Base-by-base conservation (phyloP, 2,113 vertebrate genomes). In the Antigone vipio region DNA sequence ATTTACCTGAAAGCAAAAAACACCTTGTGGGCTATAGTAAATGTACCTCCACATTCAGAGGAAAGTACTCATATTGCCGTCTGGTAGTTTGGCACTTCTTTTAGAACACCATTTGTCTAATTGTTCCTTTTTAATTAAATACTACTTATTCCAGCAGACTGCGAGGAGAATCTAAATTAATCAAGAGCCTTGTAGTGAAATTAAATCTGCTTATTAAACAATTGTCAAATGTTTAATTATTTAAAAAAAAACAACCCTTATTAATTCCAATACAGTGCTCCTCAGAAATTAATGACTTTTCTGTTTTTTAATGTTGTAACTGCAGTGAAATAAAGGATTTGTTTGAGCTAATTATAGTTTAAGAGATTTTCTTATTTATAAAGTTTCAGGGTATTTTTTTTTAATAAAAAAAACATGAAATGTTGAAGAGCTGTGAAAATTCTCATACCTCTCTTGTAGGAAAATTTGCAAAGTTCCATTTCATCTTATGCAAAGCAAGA, bases 121-220 rank as follows among this genome's bases (percentile, higher is more conserved):
- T 60, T 56, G 17, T 27, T 89, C 5, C 12, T 76, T 78, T 93
- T 90, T 89, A 95, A 95, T 85, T 89, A 91, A 91, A 93, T 55
- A 29, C 9, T 88, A 49, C 50, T 63, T 77, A 50, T 96, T 93
- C 35, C 56, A 91, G 18, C 3, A 94, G 53, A 75, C 47, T 83
- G 44, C 3, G 9, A 91, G 16, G 15, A 38, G 23, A 95, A 88
- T 89, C 26, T 63, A 83, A 93, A 94, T 92, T 89, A 89, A 94
- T 75, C 34, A 83, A 53, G 38, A 86, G 13, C 13, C 38, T 94
- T 75, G 55, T 86, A 92, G 87, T 88, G 24, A 86, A 92, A 94
- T 83, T 62, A 60, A 76, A 92, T 92, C 58, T 93, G 9, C 20
- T 94, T 77, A 83, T 91, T 85, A 92, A 79, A 55, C 42, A 62